Evolutionary conservation across 2,797 vertebrate genomes (phyloP).

Genomic region (Pelobates cultripes): DNA sequence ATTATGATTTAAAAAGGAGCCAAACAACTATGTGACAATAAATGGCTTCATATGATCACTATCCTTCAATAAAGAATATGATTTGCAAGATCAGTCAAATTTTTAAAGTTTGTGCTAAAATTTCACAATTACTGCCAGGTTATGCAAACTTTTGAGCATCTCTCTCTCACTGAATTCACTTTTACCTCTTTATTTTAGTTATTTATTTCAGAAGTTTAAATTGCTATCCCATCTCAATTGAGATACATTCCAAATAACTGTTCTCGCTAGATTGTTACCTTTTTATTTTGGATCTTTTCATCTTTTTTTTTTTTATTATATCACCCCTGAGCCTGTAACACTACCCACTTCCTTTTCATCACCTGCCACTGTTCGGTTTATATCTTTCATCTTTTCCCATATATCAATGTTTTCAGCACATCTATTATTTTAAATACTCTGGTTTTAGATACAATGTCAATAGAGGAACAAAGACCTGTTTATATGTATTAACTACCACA

Average conservation of each 20-base stretch:
- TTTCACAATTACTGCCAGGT: too few relatives aligned
- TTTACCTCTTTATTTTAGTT: conserved; percentile 60
- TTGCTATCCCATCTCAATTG: conserved; percentile 64
- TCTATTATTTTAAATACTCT: conserved; percentile 56
- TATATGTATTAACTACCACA: neutral
- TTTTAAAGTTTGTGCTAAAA: too few relatives aligned
- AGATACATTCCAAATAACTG: conserved; percentile 57
- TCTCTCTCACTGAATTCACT: conserved; percentile 59
- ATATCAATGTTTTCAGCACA: conserved; percentile 64
- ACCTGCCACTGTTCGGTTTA: conserved; percentile 44
- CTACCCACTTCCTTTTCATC: conserved; percentile 58
- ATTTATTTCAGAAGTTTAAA: conserved; percentile 60
- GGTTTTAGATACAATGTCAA: conserved; percentile 56
- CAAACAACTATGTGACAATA: too few relatives aligned
- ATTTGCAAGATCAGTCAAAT: too few relatives aligned
- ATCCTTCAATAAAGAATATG: too few relatives aligned
- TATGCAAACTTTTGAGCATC: too few relatives aligned
- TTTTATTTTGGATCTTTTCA: conserved; percentile 63
- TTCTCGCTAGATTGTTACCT: conserved; percentile 65
- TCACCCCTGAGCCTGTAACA: conserved; percentile 59
- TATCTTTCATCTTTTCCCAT: conserved; percentile 63
- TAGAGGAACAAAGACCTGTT: conserved; percentile 56
- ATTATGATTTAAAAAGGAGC: too few relatives aligned
- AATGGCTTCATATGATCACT: too few relatives aligned
- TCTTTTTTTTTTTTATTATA: conserved; percentile 53